Conservation (phyloP, 2,888 invertebrate species). For the Pterobdella sp. region DNA sequence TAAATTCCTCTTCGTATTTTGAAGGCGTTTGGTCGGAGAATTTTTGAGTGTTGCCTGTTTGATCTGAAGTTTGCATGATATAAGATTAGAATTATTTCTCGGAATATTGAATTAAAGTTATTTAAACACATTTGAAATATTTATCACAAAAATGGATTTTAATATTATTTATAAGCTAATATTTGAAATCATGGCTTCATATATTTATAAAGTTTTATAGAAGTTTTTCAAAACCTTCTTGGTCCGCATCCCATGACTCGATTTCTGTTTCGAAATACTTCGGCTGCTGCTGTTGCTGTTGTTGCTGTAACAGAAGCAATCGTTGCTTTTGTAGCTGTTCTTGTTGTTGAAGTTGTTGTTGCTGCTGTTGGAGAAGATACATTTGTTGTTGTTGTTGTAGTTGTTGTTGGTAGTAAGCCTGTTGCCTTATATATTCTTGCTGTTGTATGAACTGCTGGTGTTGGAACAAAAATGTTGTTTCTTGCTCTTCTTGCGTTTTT, state of each 20-base stretch:
- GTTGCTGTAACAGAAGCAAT: too few species aligned
- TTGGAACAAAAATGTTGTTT: constrained; percentile 16
- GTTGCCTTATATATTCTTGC: background rate
- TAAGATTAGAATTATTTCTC: background rate
- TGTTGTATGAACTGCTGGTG: background rate
- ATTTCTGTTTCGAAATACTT: constrained; percentile 9
- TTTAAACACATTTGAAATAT: background rate
- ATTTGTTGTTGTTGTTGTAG: constrained; percentile 8
- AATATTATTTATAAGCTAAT: background rate
- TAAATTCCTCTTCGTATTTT: background rate
- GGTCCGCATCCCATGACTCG: background rate
- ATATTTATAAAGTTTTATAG: background rate
- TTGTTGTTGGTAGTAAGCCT: constrained; percentile 11
- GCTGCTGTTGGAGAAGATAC: constrained; percentile 5
- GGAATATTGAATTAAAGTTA: background rate
- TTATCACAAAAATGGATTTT: background rate
- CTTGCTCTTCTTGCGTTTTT: background rate
- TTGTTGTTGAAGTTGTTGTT: constrained; percentile 11
- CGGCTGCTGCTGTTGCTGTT: constrained; percentile 2
- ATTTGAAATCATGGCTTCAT: background rate
- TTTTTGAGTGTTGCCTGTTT: background rate
- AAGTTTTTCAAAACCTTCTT: background rate
- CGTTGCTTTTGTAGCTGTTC: background rate
- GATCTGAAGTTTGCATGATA: background rate
- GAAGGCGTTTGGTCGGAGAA: background rate